These are phyloP conservation scores for Rhabdophis nuchalis DNA, from an alignment of 2,797 vertebrate genomes.

Conservation along the genomic window DNA sequence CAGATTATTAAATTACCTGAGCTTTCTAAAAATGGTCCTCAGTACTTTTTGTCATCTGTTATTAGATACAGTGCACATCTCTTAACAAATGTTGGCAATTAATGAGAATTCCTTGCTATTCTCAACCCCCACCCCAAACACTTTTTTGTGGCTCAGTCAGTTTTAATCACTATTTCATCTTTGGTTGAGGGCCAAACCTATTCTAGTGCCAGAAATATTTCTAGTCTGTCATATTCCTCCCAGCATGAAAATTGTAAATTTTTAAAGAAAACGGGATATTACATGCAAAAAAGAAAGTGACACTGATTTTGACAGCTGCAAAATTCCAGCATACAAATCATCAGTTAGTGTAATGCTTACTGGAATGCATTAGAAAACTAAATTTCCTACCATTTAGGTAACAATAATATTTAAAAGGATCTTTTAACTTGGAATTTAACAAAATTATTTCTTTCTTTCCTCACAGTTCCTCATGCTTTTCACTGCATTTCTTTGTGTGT, in stretches of 20 bases:
- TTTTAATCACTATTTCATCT: constrained; percentile 59
- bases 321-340: constrained; percentile 39
- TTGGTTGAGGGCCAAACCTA: constrained; percentile 51
- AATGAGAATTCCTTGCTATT: constrained; percentile 42
- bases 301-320: constrained; percentile 36
- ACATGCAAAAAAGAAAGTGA: constrained; percentile 38
- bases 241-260: constrained; percentile 53
- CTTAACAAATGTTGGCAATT: constrained; percentile 48
- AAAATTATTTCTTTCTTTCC: neutral
- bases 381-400: neutral
- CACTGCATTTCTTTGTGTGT: neutral
- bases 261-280: constrained; percentile 46
- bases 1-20: neutral
- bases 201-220: constrained; percentile 50
- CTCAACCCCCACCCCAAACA: neutral
- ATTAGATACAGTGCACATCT: constrained; percentile 34
- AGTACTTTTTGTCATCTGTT: constrained; percentile 30
- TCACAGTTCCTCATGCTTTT: neutral
- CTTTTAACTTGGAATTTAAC: neutral
- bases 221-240: constrained; percentile 39
- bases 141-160: constrained; percentile 38
- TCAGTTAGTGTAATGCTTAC: constrained; percentile 3
- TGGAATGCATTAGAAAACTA: neutral
- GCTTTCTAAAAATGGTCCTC: neutral
- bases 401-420: neutral